Percentiles rank a stretch among this genome's conserved stretches.
These are phyloP conservation scores for Leucoma salicis DNA, from an alignment of 2,888 invertebrate species.

Conservation along the genomic window DNA sequence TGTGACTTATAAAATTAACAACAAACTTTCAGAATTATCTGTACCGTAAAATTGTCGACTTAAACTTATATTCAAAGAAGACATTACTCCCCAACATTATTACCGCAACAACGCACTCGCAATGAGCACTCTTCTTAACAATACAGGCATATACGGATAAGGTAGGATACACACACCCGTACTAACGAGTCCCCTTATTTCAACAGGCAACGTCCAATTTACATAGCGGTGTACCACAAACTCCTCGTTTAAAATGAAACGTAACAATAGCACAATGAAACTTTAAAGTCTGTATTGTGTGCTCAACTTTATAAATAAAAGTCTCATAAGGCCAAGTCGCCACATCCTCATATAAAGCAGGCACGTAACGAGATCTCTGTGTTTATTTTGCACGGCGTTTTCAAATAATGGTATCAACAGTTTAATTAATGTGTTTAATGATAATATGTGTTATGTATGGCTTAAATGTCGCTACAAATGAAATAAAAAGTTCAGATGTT, in stretches of 20 bases:
- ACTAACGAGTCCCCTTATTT: slow-evolving; percentile 62
- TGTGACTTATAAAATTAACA: neutral
- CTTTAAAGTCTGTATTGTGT: slow-evolving; percentile 70
- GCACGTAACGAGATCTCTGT: slow-evolving; percentile 50
- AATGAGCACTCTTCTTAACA: slow-evolving; percentile 32
- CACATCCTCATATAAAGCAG: slow-evolving; percentile 66
- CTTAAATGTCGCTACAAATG: too few species aligned
- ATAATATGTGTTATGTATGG: too few species aligned
- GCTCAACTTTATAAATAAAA: slow-evolving; percentile 75
- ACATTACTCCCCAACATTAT: slow-evolving; percentile 28
- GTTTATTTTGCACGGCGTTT: slow-evolving; percentile 40
- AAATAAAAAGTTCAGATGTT: too few species aligned
- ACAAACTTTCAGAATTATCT: slow-evolving; percentile 1
- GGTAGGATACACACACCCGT: slow-evolving; percentile 49
- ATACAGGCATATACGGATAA: slow-evolving; percentile 41
- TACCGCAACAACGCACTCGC: slow-evolving; percentile 22
- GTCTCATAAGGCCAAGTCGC: slow-evolving; percentile 70
- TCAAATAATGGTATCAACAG: too few species aligned
- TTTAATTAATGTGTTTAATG: too few species aligned
- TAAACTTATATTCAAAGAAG: slow-evolving; percentile 15
- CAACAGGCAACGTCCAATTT: slow-evolving; percentile 68
- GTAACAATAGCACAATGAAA: slow-evolving; percentile 77
- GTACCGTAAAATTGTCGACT: slow-evolving; percentile 16
- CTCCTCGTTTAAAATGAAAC: slow-evolving; percentile 71
- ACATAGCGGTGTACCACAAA: slow-evolving; percentile 70